Evolutionary conservation across 2,113 vertebrate species (phyloP).

Genomic region (Dipodomys stephensi): DNA sequence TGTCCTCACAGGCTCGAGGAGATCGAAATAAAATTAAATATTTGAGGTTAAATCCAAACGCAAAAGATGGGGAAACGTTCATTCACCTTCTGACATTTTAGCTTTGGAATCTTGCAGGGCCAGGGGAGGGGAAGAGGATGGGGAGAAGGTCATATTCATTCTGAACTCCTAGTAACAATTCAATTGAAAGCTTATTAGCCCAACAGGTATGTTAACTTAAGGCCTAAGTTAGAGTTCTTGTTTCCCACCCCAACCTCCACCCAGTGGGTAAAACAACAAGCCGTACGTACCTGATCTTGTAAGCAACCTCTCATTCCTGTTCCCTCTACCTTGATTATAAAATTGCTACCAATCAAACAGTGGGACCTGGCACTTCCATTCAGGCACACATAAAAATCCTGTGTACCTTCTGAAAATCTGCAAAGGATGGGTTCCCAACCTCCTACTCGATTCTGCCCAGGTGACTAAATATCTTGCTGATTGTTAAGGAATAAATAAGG

Average conservation of each 20-base stretch:
- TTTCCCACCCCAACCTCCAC: slow-evolving; percentile 41
- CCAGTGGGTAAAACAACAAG: not conserved
- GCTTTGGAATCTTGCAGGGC: slow-evolving; percentile 30
- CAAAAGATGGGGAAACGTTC: slow-evolving; percentile 70
- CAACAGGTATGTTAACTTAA: slow-evolving; percentile 30
- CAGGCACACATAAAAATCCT: slow-evolving; percentile 50
- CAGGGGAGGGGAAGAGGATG: too few relatives aligned
- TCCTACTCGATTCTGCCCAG: slow-evolving; percentile 58
- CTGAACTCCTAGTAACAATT: not conserved
- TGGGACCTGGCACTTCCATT: slow-evolving; percentile 44
- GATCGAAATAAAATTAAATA: slow-evolving; percentile 75
- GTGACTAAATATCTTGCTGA: slow-evolving; percentile 61
- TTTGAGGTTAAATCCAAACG: slow-evolving; percentile 79
- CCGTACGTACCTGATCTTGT: slow-evolving; percentile 61
- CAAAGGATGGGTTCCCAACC: slow-evolving; percentile 44
- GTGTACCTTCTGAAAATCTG: slow-evolving; percentile 60
- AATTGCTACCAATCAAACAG: slow-evolving; percentile 54
- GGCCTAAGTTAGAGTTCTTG: not conserved
- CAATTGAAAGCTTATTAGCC: slow-evolving; percentile 2
- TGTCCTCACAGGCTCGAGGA: slow-evolving; percentile 72
- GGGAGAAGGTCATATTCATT: slow-evolving; percentile 44
- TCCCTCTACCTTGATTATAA: slow-evolving; percentile 58
- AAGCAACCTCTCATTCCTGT: slow-evolving; percentile 56
- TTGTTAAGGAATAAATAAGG: slow-evolving; percentile 79
- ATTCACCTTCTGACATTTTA: slow-evolving; percentile 61